These are phyloP conservation scores for Chromobotia macracanthus DNA, from an alignment of 2,797 vertebrate genomes.

Conservation along the genomic window DNA sequence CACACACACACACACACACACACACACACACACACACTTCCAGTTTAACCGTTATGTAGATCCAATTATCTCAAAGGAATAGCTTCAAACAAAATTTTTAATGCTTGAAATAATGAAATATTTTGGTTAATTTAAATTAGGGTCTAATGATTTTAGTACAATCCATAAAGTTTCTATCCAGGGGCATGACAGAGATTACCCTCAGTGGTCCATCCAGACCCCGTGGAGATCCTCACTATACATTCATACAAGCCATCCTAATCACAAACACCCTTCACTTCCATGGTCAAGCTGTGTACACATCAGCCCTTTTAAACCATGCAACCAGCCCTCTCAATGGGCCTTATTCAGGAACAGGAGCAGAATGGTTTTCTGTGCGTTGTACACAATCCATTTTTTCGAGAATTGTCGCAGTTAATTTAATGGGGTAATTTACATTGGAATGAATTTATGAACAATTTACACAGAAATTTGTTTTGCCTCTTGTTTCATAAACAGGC, in stretches of 20 bases:
- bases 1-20: constrained; percentile 8
- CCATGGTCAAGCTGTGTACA: constrained; percentile 64
- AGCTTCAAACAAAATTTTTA: constrained; percentile 14
- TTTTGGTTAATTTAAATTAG: constrained; percentile 14
- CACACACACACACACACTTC: constrained; percentile 27
- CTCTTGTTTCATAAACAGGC: background rate
- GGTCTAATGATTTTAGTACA: constrained; percentile 13
- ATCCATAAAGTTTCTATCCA: constrained; percentile 36
- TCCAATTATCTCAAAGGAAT: constrained; percentile 31
- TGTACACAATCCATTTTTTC: background rate
- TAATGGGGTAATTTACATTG: background rate
- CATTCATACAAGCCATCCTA: constrained; percentile 51
- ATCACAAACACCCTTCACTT: constrained; percentile 71
- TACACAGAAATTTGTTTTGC: background rate
- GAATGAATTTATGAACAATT: background rate
- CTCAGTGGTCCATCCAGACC: background rate
- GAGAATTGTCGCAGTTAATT: constrained; percentile 1
- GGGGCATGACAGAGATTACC: background rate
- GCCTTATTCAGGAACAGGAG: background rate
- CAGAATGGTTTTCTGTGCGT: background rate
- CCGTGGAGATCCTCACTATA: constrained; percentile 57
- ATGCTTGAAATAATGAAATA: constrained; percentile 20
- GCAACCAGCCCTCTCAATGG: background rate
- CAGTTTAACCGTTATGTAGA: constrained; percentile 34
- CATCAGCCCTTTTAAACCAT: background rate